Evolutionary conservation across 2,888 invertebrate genomes (phyloP).

Genomic region (Leucophenga maculata): DNA sequence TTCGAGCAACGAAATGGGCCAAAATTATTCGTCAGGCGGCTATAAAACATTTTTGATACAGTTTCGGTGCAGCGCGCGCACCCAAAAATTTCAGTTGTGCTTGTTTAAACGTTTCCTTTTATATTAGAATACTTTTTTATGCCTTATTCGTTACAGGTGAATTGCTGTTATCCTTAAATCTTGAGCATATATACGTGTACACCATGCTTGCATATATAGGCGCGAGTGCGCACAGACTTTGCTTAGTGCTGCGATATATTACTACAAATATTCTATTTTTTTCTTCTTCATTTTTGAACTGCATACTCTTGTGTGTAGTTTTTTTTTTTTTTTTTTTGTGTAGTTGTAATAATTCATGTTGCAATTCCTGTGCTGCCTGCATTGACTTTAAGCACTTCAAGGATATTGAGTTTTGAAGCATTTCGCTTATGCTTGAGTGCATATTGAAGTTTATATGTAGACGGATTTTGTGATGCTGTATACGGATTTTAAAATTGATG

Average conservation of each 20-base stretch:
- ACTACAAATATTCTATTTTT: not conserved
- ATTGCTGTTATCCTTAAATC: not conserved
- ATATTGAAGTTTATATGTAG: no score
- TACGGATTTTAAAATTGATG: no score
- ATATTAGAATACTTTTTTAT: not conserved
- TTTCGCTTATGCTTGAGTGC: slow-evolving; percentile 8
- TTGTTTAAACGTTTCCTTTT: not conserved
- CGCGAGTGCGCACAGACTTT: no score
- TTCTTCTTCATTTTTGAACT: not conserved
- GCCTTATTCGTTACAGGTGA: not conserved
- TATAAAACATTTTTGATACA: not conserved
- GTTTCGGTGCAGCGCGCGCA: not conserved
- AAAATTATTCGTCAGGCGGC: not conserved
- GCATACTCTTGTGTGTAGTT: not conserved
- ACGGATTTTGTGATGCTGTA: no score
- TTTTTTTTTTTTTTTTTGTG: not conserved
- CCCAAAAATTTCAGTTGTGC: not conserved
- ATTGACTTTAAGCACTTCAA: slow-evolving; percentile 21
- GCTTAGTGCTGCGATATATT: no score
- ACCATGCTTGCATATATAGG: no score
- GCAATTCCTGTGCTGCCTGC: not conserved
- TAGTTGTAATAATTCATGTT: not conserved
- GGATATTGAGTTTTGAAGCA: slow-evolving; percentile 11
- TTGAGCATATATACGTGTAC: not conserved
- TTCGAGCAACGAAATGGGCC: not conserved